These are phyloP conservation scores for Eulemur mongoz DNA, from an alignment of 2,797 vertebrate genomes.

Conservation along the genomic window DNA sequence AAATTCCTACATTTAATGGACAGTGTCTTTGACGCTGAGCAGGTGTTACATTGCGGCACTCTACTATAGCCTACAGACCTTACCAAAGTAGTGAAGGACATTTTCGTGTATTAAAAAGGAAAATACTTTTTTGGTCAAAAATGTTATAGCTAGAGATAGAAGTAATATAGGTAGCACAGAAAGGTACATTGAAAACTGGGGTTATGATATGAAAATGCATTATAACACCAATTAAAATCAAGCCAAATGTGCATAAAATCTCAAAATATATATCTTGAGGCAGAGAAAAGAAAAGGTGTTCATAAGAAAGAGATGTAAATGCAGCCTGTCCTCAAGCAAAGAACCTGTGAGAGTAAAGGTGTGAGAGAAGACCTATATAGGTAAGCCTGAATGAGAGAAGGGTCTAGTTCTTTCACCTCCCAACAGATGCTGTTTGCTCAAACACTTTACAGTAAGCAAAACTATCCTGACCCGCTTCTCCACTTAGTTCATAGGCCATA, in stretches of 20 bases:
- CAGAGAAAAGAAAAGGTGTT: neutral
- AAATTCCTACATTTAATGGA: neutral
- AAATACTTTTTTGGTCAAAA: neutral
- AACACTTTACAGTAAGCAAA: neutral
- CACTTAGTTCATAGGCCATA: neutral
- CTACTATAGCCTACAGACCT: neutral
- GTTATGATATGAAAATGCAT: neutral
- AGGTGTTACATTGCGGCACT: neutral
- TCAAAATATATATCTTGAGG: neutral
- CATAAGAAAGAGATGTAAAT: neutral
- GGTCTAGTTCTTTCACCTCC: neutral
- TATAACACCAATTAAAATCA: neutral
- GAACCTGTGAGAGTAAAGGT: neutral
- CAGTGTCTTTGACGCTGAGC: neutral
- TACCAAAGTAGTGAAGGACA: conserved; percentile 2
- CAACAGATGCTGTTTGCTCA: neutral
- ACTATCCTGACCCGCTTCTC: neutral
- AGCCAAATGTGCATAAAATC: neutral
- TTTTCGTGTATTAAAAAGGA: neutral
- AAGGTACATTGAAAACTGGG: neutral
- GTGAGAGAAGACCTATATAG: neutral
- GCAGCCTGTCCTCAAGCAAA: neutral
- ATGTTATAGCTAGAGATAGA: neutral
- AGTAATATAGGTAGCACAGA: neutral
- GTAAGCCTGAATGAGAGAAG: neutral